These are phyloP conservation scores for Scaptomyza parva DNA, from an alignment of 2,888 invertebrate species.

Conservation along the genomic window DNA sequence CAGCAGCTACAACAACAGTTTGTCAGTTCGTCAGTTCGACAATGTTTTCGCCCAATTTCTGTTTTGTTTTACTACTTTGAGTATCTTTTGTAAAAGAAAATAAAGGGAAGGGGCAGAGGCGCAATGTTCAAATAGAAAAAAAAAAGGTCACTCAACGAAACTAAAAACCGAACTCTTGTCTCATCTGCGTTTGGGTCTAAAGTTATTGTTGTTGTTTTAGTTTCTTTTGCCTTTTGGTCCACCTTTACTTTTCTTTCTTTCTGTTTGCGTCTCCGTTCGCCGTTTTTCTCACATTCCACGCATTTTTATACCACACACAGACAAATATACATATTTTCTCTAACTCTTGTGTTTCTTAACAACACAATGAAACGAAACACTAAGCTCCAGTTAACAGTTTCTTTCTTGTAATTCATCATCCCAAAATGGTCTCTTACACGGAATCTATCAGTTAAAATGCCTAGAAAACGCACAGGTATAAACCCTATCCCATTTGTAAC, in stretches of 20 bases:
- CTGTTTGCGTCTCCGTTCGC: constrained; percentile 30
- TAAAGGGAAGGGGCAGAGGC: constrained; percentile 20
- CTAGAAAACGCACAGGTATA: constrained; percentile 56
- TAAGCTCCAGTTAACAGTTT: constrained; percentile 21
- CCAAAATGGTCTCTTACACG: constrained; percentile 33
- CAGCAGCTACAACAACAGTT: constrained; percentile 20
- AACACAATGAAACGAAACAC: constrained; percentile 57
- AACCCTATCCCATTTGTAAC: constrained; percentile 64
- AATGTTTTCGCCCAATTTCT: constrained; percentile 64
- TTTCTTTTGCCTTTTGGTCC: constrained; percentile 30
- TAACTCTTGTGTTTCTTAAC: too few relatives aligned
- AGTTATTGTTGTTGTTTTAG: constrained; percentile 14
- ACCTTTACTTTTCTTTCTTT: constrained; percentile 61
- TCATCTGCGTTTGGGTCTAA: constrained; percentile 30
- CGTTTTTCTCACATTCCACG: constrained; percentile 77
- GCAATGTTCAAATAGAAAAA: constrained; percentile 29
- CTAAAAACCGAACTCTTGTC: constrained; percentile 44
- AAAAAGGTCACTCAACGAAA: constrained; percentile 67
- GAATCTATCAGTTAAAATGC: constrained; percentile 47
- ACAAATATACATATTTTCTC: constrained; percentile 50
- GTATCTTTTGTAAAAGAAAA: constrained; percentile 2
- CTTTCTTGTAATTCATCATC: constrained; percentile 74
- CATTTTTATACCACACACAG: constrained; percentile 2
- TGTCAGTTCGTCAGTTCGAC: constrained; percentile 47
- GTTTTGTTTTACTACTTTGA: constrained; percentile 18